Percentiles rank a stretch among this genome's conserved stretches.
Evolutionary conservation across 2,888 invertebrate genomes (phyloP).

Genomic region (Drosophila glabriapex): DNA sequence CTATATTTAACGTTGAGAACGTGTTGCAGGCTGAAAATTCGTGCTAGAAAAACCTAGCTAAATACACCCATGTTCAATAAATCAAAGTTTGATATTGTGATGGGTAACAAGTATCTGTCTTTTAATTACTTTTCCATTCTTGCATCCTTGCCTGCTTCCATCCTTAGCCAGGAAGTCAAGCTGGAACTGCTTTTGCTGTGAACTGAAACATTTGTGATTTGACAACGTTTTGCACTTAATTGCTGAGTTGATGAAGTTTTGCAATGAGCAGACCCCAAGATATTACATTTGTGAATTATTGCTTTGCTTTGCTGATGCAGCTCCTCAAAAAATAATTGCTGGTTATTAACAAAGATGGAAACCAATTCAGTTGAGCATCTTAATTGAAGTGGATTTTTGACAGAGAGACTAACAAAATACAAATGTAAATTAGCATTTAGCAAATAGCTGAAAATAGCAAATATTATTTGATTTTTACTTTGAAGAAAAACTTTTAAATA

Average conservation of each 20-base stretch:
- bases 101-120: slow-evolving; percentile 9
- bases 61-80: slow-evolving; percentile 19
- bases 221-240: slow-evolving; percentile 6
- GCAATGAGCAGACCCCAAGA: slow-evolving; percentile 4
- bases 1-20: not conserved
- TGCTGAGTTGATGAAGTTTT: slow-evolving; percentile 12
- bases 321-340: not conserved
- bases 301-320: not conserved
- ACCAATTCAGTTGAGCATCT: not conserved
- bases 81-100: slow-evolving; percentile 22
- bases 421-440: not conserved
- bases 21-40: not conserved
- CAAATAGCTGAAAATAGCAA: not conserved
- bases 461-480: not conserved
- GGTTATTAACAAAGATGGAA: not conserved
- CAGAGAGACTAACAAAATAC: not conserved
- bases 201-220: slow-evolving; percentile 3
- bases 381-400: not conserved
- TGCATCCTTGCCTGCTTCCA: too few relatives aligned
- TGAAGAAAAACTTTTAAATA: not conserved
- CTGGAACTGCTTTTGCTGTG: slow-evolving; percentile 6
- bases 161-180: slow-evolving; percentile 10
- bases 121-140: slow-evolving; percentile 16
- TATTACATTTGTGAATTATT: not conserved
- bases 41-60: not conserved